phyloP scores from a whole-genome alignment of 2,113 vertebrate species.

The Murina feae region DNA sequence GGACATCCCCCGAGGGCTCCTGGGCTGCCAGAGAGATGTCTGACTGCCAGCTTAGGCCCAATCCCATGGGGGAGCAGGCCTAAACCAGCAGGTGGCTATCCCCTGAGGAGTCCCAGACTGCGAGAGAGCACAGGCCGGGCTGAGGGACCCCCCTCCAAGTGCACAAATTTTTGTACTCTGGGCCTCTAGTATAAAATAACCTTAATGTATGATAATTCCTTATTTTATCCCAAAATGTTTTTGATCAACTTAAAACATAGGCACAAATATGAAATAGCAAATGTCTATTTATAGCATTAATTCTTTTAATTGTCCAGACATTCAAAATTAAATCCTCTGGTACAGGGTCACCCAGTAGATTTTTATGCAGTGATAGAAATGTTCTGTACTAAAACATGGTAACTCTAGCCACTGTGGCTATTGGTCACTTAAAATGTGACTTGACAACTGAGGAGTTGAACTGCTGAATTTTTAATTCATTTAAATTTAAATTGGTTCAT shows the following conservation, averaged over 20 bases:
- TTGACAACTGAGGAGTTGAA: neutral
- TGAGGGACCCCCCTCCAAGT: no score
- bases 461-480: neutral
- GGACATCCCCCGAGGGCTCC: no score
- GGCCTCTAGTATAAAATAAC: constrained; percentile 17
- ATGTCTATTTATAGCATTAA: neutral
- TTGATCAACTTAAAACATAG: neutral
- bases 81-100: no score
- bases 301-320: neutral
- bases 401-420: no score
- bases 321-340: neutral
- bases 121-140: no score
- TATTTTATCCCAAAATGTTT: neutral
- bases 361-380: neutral
- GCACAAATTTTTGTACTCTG: no score
- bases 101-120: no score
- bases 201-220: neutral
- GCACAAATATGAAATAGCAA: neutral
- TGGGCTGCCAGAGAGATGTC: no score
- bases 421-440: neutral
- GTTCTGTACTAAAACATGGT: neutral
- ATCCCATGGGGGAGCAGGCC: no score
- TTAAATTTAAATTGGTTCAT: neutral
- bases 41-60: no score
- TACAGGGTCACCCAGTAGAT: neutral